Conservation (phyloP, 2,113 vertebrate genomes). For the Sylvietta virens region DNA sequence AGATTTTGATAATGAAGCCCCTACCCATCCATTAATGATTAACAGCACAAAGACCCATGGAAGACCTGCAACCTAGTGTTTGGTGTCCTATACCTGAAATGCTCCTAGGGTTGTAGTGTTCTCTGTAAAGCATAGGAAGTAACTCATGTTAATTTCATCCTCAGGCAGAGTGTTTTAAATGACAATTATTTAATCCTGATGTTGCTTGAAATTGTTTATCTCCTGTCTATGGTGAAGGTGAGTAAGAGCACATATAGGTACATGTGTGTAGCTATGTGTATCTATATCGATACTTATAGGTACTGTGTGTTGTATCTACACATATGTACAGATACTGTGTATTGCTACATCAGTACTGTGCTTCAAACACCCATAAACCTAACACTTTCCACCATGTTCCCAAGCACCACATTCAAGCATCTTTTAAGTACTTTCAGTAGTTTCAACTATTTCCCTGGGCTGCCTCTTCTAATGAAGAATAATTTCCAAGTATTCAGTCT, state of each 20-base stretch:
- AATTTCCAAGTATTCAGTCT: neutral
- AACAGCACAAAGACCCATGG: neutral
- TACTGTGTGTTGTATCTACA: neutral
- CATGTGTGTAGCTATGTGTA: neutral
- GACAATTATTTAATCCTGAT: neutral
- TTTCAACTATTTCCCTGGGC: neutral
- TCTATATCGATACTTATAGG: neutral
- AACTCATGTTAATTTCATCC: neutral
- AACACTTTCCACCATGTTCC: neutral
- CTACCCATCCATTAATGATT: neutral
- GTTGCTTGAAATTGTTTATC: neutral
- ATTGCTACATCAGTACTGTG: neutral
- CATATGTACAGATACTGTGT: neutral
- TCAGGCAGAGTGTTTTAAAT: neutral
- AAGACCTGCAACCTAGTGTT: neutral
- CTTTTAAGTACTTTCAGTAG: neutral
- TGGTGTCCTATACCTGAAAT: neutral
- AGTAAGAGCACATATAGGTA: neutral
- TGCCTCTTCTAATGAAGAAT: neutral
- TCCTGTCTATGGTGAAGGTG: neutral
- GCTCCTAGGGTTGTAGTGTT: neutral
- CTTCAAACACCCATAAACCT: neutral
- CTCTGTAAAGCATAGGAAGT: neutral
- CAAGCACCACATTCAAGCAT: accelerated
- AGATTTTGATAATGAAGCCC: neutral